Conservation (phyloP, 2,888 invertebrate genomes). For the Ligdia adustata region DNA sequence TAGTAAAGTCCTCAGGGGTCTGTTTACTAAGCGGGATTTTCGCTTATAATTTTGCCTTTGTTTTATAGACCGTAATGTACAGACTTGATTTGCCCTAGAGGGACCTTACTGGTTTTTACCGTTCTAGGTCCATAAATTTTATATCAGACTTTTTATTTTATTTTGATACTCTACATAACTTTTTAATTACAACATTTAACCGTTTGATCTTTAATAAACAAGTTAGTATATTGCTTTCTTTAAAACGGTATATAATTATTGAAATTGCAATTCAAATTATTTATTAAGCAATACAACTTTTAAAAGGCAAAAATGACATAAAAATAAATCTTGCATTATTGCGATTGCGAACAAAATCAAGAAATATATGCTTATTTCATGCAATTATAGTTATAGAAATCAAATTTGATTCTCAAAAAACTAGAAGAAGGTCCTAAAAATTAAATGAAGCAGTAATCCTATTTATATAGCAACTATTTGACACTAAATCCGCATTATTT, state of each 20-base stretch:
- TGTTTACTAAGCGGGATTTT: constrained; percentile 54
- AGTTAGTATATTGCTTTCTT: constrained; percentile 19
- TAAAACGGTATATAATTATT: constrained; percentile 1
- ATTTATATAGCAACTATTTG: neutral
- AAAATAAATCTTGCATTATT: no score
- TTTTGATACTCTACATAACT: constrained; percentile 54
- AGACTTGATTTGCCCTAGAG: constrained; percentile 40
- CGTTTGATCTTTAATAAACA: constrained; percentile 53
- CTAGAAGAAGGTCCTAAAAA: no score
- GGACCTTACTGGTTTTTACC: constrained; percentile 29
- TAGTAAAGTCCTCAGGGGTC: constrained; percentile 38
- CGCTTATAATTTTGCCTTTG: constrained; percentile 61
- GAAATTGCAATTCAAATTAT: neutral
- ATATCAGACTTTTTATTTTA: constrained; percentile 49
- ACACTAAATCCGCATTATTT: constrained; percentile 19
- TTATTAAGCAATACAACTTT: no score
- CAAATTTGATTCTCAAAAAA: no score
- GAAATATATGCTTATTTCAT: no score
- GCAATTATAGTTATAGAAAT: no score
- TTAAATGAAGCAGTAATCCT: neutral
- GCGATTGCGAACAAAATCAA: no score
- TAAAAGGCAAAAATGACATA: no score
- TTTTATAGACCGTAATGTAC: constrained; percentile 61
- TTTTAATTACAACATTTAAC: constrained; percentile 60
- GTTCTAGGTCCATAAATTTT: constrained; percentile 45